Conservation (phyloP, 1,140 invertebrate genomes). For the Scylla paramamosain region DNA sequence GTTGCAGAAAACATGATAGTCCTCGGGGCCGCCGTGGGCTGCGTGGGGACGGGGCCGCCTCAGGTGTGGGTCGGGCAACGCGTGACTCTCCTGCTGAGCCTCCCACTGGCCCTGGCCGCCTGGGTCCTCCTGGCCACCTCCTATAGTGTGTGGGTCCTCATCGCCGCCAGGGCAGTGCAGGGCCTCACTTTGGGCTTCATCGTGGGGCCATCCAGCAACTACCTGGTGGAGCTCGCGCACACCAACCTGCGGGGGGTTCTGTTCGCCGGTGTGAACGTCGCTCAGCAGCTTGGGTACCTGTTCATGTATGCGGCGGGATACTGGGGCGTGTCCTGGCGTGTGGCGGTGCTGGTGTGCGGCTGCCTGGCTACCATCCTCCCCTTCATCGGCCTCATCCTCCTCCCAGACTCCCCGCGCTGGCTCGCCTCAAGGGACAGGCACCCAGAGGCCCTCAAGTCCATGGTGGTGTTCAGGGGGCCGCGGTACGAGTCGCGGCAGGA, state of each 20-base stretch:
- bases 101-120: slow-evolving; percentile 50
- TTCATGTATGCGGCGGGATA: slow-evolving; percentile 42
- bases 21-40: slow-evolving; percentile 49
- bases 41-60: background rate
- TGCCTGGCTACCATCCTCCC: slow-evolving; percentile 42
- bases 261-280: background rate
- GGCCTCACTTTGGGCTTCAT: slow-evolving; percentile 56
- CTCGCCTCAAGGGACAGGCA: slow-evolving; percentile 5
- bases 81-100: slow-evolving; percentile 44
- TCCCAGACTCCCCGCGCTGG: slow-evolving; percentile 59
- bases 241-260: slow-evolving; percentile 43
- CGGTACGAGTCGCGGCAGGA: slow-evolving; percentile 39
- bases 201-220: slow-evolving; percentile 52
- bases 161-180: slow-evolving; percentile 38
- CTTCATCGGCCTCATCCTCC: slow-evolving; percentile 48
- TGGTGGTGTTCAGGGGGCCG: slow-evolving; percentile 55
- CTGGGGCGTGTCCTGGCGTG: slow-evolving; percentile 35
- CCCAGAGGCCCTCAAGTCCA: slow-evolving; percentile 27
- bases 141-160: slow-evolving; percentile 19
- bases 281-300: slow-evolving; percentile 42
- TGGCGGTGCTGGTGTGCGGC: slow-evolving; percentile 48
- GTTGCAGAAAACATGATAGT: slow-evolving; percentile 45
- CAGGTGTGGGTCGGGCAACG: slow-evolving; percentile 65
- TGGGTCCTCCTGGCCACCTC: slow-evolving; percentile 52
- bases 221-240: slow-evolving; percentile 53